Conservation (phyloP, 2,888 invertebrate genomes). For the Synanthedon andrenaeformis region DNA sequence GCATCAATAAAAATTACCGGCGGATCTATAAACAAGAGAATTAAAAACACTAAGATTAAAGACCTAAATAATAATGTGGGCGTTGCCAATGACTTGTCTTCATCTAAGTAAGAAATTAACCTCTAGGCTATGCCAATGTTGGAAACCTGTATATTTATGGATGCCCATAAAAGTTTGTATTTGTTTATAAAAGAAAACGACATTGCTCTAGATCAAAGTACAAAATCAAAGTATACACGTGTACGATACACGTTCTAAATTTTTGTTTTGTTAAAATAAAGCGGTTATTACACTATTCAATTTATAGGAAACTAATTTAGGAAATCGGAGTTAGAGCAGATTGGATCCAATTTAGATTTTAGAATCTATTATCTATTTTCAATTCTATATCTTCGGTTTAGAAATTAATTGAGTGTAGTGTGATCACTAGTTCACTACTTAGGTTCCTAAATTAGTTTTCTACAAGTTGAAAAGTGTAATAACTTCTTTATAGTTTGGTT, state of each 20-base stretch:
- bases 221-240: slow-evolving; percentile 14
- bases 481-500: not conserved
- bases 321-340: too few species aligned
- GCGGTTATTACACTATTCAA: too few species aligned
- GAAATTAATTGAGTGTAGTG: too few species aligned
- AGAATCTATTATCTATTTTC: too few species aligned
- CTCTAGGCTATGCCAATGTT: not conserved
- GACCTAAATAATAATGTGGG: not conserved
- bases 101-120: not conserved
- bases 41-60: not conserved
- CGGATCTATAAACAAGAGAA: not conserved
- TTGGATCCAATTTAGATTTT: too few species aligned
- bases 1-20: not conserved
- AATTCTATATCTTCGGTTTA: too few species aligned
- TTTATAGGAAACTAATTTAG: too few species aligned
- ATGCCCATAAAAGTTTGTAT: not conserved
- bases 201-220: slow-evolving; percentile 20
- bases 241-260: slow-evolving; percentile 12
- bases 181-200: slow-evolving; percentile 4
- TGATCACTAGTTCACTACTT: too few species aligned
- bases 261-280: slow-evolving; percentile 3
- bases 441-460: too few species aligned
- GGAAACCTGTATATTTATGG: not conserved
- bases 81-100: not conserved
- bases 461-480: too few species aligned